phyloP scores from a whole-genome alignment of 2,888 invertebrate species.

The Julus scandinavius region DNA sequence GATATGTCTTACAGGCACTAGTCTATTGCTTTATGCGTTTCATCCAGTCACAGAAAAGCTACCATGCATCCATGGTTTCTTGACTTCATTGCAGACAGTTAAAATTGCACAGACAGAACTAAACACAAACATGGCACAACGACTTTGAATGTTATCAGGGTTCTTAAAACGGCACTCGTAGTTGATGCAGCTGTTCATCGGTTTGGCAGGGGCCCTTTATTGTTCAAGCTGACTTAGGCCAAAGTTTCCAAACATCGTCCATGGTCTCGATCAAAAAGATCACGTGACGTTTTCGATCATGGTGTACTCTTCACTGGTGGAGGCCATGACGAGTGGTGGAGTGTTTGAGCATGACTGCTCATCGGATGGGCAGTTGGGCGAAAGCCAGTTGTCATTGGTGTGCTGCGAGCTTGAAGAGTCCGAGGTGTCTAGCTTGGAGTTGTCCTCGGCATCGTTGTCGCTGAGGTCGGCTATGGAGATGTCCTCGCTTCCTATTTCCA shows the following conservation, averaged over 20 bases:
- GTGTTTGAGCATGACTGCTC: slow-evolving; percentile 41
- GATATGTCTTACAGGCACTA: too few relatives aligned
- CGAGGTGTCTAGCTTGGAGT: slow-evolving; percentile 48
- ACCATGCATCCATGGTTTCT: not conserved
- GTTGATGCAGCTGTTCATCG: not conserved
- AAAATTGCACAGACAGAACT: not conserved
- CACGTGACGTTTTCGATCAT: slow-evolving; percentile 38
- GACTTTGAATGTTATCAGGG: not conserved
- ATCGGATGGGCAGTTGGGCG: slow-evolving; percentile 45
- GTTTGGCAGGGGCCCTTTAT: not conserved
- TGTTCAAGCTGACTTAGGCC: not conserved
- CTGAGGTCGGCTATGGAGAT: slow-evolving; percentile 36
- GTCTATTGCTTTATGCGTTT: not conserved
- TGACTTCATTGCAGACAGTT: not conserved
- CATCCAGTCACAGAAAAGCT: not conserved
- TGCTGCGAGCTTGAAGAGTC: slow-evolving; percentile 48
- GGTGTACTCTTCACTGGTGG: slow-evolving; percentile 41
- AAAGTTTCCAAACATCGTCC: not conserved
- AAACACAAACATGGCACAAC: not conserved
- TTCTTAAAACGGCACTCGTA: not conserved
- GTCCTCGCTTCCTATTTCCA: slow-evolving; percentile 47
- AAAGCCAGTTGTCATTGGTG: slow-evolving; percentile 49
- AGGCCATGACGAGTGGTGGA: not conserved
- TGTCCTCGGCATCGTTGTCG: slow-evolving; percentile 49
- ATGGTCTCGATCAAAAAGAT: not conserved